Percentiles rank a stretch among this genome's conserved stretches.
Evolutionary conservation across 2,113 vertebrate species (phyloP).

Genomic region (Ammodramus savannarum): DNA sequence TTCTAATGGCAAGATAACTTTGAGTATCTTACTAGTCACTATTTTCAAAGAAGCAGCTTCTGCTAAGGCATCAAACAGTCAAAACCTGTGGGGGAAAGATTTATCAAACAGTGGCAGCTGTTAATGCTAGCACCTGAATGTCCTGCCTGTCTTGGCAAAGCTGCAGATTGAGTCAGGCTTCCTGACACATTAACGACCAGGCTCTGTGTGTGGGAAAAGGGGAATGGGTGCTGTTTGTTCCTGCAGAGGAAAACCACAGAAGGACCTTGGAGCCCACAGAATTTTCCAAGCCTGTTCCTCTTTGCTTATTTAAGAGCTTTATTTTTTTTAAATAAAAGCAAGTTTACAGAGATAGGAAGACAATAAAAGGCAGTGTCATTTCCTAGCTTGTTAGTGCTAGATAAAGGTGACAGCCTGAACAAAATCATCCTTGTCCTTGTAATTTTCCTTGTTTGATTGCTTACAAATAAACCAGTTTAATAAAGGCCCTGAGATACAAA

Average conservation of each 20-base stretch:
- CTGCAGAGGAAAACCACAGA: conserved; percentile 17
- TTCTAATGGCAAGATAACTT: not conserved
- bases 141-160: conserved; percentile 33
- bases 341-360: conserved; percentile 44
- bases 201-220: not conserved
- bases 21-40: not conserved
- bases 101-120: not conserved
- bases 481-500: not conserved
- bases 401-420: conserved; percentile 38
- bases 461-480: conserved; percentile 57
- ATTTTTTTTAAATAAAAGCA: conserved; percentile 10
- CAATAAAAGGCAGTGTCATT: conserved; percentile 44
- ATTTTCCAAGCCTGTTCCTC: conserved; percentile 18
- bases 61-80: not conserved
- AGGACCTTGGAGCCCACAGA: conserved; percentile 33
- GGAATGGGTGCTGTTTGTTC: conserved; percentile 15
- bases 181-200: conserved; percentile 31
- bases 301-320: conserved; percentile 55
- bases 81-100: not conserved
- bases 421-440: not conserved
- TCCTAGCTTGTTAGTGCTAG: conserved; percentile 18
- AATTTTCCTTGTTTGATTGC: conserved; percentile 39
- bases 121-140: conserved; percentile 19
- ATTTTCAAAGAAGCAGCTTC: not conserved
- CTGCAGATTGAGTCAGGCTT: conserved; percentile 32